These are phyloP conservation scores for Ivindomyrus marchei DNA, from an alignment of 2,113 vertebrate genomes.

Conservation along the genomic window DNA sequence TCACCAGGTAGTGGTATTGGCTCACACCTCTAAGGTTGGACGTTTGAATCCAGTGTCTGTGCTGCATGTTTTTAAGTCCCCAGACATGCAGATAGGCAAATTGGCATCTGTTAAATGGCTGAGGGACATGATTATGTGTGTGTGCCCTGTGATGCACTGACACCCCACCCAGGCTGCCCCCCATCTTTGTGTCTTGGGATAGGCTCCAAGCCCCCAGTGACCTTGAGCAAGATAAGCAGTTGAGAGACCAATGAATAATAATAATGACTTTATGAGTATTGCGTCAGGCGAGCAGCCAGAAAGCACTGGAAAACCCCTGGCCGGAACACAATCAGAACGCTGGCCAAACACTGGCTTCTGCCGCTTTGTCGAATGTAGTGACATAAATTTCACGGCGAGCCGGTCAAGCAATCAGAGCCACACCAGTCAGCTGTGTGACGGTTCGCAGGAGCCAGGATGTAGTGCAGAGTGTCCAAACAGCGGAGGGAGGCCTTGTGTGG, in stretches of 20 bases:
- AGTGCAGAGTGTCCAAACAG: neutral
- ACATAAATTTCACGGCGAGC: neutral
- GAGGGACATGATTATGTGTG: neutral
- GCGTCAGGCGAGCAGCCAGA: neutral
- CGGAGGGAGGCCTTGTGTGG: neutral
- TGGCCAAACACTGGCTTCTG: neutral
- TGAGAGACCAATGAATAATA: neutral
- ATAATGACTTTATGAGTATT: neutral
- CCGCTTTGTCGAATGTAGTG: neutral
- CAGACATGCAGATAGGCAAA: neutral
- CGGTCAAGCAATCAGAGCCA: neutral
- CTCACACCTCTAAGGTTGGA: neutral
- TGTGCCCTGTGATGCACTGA: neutral
- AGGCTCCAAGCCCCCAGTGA: neutral
- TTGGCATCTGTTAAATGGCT: neutral
- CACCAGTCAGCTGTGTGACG: neutral
- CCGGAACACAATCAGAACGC: neutral
- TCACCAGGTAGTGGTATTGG: neutral
- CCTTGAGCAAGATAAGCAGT: neutral
- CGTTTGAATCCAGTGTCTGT: neutral
- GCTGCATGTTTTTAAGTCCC: neutral
- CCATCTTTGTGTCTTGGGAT: neutral
- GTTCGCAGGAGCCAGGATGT: neutral
- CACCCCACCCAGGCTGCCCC: neutral
- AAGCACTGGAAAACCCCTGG: neutral